Conservation (phyloP, 2,888 invertebrate genomes). For the Xanthorhoe designata region DNA sequence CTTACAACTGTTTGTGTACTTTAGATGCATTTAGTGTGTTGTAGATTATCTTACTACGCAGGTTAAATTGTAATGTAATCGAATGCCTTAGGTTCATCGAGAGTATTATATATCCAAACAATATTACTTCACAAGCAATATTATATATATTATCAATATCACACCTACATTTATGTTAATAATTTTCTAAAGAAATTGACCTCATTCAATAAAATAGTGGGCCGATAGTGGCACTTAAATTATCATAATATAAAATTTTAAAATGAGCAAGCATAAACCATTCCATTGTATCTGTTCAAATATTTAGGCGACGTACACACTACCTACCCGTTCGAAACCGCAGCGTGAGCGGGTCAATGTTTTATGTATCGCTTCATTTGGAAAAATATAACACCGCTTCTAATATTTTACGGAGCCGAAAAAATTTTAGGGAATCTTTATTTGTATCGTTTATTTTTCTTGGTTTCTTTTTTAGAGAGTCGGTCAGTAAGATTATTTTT, state of each 20-base stretch:
- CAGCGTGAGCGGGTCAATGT: conserved; percentile 37
- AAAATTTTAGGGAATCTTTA: conserved; percentile 1
- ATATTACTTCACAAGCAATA: background rate
- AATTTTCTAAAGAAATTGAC: background rate
- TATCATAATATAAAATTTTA: conserved; percentile 21
- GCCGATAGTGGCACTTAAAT: conserved; percentile 9
- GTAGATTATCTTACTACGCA: too few relatives aligned
- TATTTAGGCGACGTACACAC: conserved; percentile 35
- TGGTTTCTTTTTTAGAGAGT: background rate
- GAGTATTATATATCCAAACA: background rate
- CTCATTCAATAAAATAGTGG: background rate
- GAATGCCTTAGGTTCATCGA: background rate
- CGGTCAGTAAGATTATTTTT: background rate
- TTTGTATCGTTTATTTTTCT: background rate
- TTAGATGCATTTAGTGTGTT: too few relatives aligned
- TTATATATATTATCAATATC: background rate
- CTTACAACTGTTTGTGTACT: too few relatives aligned
- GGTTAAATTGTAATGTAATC: too few relatives aligned
- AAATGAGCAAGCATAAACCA: conserved; percentile 15
- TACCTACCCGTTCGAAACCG: conserved; percentile 34
- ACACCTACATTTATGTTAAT: background rate
- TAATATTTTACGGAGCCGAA: conserved; percentile 32
- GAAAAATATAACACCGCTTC: conserved; percentile 37
- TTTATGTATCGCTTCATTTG: conserved; percentile 41
- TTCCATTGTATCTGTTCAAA: conserved; percentile 34